A percentile compares a stretch with the other conserved stretches of the same genome.
Evolutionary conservation across 2,797 vertebrate species (phyloP).

Genomic region (Nothura maculosa): DNA sequence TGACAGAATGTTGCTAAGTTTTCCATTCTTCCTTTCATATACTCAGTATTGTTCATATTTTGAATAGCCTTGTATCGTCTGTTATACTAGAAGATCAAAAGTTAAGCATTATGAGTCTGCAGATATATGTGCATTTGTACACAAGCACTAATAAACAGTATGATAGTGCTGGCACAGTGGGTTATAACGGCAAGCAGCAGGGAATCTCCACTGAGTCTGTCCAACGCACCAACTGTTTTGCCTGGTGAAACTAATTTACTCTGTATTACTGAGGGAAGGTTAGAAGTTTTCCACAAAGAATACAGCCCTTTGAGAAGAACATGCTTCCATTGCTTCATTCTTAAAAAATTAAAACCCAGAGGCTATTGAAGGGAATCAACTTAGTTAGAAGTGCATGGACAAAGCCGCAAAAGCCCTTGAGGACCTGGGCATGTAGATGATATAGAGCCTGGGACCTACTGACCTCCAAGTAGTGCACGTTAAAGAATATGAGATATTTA

Average conservation of each 20-base stretch:
- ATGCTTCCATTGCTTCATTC: rapidly evolving
- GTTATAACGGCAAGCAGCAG: background rate
- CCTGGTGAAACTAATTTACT: background rate
- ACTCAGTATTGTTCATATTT: background rate
- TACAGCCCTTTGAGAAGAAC: background rate
- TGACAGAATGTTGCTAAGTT: background rate
- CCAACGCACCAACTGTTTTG: background rate
- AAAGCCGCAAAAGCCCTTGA: background rate
- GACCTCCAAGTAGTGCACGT: background rate
- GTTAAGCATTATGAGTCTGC: background rate
- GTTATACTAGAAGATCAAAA: background rate
- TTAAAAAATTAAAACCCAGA: background rate
- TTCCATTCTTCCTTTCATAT: background rate
- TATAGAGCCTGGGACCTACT: background rate
- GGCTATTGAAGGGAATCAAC: too few species aligned
- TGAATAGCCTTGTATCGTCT: background rate
- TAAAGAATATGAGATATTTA: background rate
- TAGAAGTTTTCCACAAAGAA: background rate
- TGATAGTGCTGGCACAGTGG: background rate
- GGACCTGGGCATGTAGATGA: rapidly evolving
- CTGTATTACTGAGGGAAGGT: rapidly evolving
- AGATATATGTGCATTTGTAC: background rate
- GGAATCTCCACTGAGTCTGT: background rate
- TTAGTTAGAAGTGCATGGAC: rapidly evolving
- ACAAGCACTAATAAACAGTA: background rate